Evolutionary conservation across 2,113 vertebrate species (phyloP).

Genomic region (Ptychochromis oligacanthus): DNA sequence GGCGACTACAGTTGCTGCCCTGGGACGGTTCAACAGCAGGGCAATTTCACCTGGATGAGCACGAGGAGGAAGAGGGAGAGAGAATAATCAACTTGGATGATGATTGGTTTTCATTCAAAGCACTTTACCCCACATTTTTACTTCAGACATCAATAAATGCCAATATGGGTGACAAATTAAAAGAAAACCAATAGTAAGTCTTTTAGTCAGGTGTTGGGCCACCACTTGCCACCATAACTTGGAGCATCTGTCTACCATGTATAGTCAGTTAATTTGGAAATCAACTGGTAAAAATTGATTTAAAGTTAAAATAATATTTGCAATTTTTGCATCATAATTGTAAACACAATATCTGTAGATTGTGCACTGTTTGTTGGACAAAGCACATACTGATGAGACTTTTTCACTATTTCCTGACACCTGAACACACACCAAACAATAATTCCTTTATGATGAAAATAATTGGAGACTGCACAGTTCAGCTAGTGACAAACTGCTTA

Average conservation of each 20-base stretch:
- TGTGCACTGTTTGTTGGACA: background rate
- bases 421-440: too few relatives aligned
- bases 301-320: background rate
- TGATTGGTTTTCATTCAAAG: background rate
- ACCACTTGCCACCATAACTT: too few relatives aligned
- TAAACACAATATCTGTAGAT: too few relatives aligned
- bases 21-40: slow-evolving; percentile 90
- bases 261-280: too few relatives aligned
- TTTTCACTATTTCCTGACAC: background rate
- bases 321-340: background rate
- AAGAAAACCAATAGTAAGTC: background rate
- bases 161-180: background rate
- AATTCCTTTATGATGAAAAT: too few relatives aligned
- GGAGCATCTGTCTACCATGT: too few relatives aligned
- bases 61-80: background rate
- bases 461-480: too few relatives aligned
- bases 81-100: background rate
- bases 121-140: background rate
- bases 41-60: slow-evolving; percentile 90
- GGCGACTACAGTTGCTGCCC: slow-evolving; percentile 94
- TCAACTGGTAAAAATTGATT: too few relatives aligned
- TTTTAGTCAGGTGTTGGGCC: too few relatives aligned
- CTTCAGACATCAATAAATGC: background rate
- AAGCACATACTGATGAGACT: background rate
- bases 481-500: background rate